phyloP scores from a whole-genome alignment of 2,113 vertebrate genomes.

The Columba janthina region DNA sequence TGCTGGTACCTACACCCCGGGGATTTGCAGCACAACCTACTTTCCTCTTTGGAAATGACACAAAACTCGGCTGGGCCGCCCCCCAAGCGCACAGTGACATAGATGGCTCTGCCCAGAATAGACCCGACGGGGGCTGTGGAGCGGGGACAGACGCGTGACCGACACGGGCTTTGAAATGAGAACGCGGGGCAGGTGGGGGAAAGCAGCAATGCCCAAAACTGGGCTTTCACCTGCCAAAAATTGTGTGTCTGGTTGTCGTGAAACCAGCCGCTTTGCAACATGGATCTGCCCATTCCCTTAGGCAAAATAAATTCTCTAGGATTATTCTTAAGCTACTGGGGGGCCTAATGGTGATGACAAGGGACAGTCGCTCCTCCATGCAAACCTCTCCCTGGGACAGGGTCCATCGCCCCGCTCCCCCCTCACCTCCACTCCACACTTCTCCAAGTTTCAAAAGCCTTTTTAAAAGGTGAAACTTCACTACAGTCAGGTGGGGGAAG shows the following conservation, averaged over 20 bases:
- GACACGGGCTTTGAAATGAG: fast-evolving
- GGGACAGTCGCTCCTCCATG: not conserved
- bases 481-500: not conserved
- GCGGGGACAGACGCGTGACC: fast-evolving
- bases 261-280: not conserved
- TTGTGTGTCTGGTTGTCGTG: fast-evolving
- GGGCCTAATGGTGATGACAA: not conserved
- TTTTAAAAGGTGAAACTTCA: not conserved
- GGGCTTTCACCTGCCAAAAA: not conserved
- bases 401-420: not conserved
- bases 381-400: not conserved
- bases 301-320: not conserved
- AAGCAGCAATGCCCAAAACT: not conserved
- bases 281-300: fast-evolving
- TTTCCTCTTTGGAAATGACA: not conserved
- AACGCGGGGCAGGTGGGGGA: not conserved
- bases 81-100: not conserved
- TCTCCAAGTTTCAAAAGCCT: not conserved
- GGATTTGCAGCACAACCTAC: not conserved
- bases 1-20: not conserved
- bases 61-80: not conserved
- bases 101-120: not conserved
- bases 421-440: not conserved
- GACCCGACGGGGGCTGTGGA: not conserved
- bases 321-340: not conserved